Conservation (phyloP, 2,113 vertebrate species). For the Gymnobelideus leadbeateri region DNA sequence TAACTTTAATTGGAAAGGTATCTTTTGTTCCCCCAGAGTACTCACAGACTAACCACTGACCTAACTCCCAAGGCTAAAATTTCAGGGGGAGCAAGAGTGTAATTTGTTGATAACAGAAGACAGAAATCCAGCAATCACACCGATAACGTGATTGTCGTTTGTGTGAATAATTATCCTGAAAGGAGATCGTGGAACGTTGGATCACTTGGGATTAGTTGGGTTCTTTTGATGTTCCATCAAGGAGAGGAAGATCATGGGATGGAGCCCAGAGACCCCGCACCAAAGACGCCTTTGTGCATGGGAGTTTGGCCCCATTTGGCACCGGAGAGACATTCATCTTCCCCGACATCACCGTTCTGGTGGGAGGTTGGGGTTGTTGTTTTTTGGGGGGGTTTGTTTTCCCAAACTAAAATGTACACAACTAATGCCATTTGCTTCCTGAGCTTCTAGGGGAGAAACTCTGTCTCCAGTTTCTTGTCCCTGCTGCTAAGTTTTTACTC, state of each 20-base stretch:
- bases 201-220: neutral
- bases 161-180: slow-evolving; percentile 64
- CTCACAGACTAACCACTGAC: slow-evolving; percentile 85
- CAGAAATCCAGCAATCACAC: slow-evolving; percentile 67
- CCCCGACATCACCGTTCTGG: neutral
- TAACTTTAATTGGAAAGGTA: slow-evolving; percentile 90
- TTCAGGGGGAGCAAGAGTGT: slow-evolving; percentile 85
- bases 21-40: slow-evolving; percentile 86
- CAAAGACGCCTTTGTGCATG: neutral
- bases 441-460: neutral
- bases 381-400: neutral
- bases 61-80: slow-evolving; percentile 86
- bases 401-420: neutral
- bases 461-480: neutral
- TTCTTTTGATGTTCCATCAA: neutral
- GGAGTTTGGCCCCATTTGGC: neutral
- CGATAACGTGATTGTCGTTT: slow-evolving; percentile 68
- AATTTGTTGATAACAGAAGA: slow-evolving; percentile 77
- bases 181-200: neutral
- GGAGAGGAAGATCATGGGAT: neutral
- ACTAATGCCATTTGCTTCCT: neutral
- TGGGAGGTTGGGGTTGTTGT: too few species aligned
- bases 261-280: neutral
- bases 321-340: neutral
- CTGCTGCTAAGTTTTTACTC: neutral